A percentile compares a stretch with the other conserved stretches of the same genome.
These are phyloP conservation scores for Psittacula derbiana DNA, from an alignment of 2,797 vertebrate genomes.

Conservation along the genomic window DNA sequence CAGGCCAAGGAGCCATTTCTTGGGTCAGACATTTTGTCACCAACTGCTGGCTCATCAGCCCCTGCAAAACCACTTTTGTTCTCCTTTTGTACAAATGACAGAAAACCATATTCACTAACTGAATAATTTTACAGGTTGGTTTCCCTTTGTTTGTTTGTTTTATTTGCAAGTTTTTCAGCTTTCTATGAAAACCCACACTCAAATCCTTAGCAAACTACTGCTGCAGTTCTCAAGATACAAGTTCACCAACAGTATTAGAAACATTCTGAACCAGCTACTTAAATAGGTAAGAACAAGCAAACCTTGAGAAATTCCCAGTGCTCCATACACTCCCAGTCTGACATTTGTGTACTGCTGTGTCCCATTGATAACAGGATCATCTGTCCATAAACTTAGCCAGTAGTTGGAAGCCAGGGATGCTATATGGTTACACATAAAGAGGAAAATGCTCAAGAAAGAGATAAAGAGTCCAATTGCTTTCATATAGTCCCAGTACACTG, in stretches of 20 bases:
- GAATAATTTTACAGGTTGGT: neutral
- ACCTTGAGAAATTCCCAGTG: slow-evolving; percentile 90
- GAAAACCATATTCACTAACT: neutral
- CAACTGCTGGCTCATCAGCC: neutral
- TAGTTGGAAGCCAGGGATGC: slow-evolving; percentile 90
- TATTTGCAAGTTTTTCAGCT: neutral
- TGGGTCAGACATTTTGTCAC: neutral
- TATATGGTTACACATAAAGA: slow-evolving; percentile 87
- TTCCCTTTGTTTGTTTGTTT: neutral
- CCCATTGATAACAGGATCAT: slow-evolving; percentile 90
- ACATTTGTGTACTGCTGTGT: slow-evolving; percentile 84
- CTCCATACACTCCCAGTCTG: slow-evolving; percentile 89
- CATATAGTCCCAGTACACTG: slow-evolving; percentile 93
- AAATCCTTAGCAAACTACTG: neutral
- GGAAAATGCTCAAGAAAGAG: slow-evolving; percentile 84
- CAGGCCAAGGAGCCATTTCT: neutral
- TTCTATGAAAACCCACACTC: neutral
- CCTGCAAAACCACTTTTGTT: neutral
- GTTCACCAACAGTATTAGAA: neutral
- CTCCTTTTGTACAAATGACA: neutral
- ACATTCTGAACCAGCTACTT: neutral
- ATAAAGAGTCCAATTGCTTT: slow-evolving; percentile 87
- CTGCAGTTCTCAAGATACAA: neutral
- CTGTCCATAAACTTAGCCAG: slow-evolving; percentile 96
- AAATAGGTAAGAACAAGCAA: neutral